Conservation (phyloP, 2,888 invertebrate species). For the Meteorus cinctellus region DNA sequence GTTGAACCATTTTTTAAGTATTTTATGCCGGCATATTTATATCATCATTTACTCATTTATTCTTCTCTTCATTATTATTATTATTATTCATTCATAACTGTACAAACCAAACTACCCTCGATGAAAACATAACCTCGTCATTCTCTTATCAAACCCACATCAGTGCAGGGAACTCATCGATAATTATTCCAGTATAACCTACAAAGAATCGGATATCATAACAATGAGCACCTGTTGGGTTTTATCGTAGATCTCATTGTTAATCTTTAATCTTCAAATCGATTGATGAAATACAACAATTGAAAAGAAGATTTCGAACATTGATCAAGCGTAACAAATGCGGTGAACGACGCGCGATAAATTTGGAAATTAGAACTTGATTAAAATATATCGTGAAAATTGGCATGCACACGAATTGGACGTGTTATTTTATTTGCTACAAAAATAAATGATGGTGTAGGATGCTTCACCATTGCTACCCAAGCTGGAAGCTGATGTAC, state of each 20-base stretch:
- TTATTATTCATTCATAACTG: slow-evolving; percentile 20
- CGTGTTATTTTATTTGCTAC: slow-evolving; percentile 1
- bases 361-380: background rate
- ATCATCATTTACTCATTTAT: slow-evolving; percentile 53
- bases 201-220: slow-evolving; percentile 25
- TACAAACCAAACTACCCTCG: background rate
- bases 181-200: slow-evolving; percentile 34
- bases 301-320: background rate
- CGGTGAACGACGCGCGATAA: background rate
- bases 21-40: slow-evolving; percentile 72
- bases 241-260: slow-evolving; percentile 48
- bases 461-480: slow-evolving; percentile 71
- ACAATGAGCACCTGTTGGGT: slow-evolving; percentile 67
- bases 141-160: slow-evolving; percentile 9
- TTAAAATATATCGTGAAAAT: background rate
- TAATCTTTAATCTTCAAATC: background rate
- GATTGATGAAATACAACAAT: background rate
- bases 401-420: background rate
- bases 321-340: background rate
- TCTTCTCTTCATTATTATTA: slow-evolving; percentile 45
- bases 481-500: slow-evolving; percentile 71
- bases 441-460: slow-evolving; percentile 63
- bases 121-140: slow-evolving; percentile 11
- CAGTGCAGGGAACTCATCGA: slow-evolving; percentile 28
- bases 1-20: slow-evolving; percentile 46